Conservation (phyloP, 2,113 vertebrate genomes). For the Amblyopsis rosae region DNA sequence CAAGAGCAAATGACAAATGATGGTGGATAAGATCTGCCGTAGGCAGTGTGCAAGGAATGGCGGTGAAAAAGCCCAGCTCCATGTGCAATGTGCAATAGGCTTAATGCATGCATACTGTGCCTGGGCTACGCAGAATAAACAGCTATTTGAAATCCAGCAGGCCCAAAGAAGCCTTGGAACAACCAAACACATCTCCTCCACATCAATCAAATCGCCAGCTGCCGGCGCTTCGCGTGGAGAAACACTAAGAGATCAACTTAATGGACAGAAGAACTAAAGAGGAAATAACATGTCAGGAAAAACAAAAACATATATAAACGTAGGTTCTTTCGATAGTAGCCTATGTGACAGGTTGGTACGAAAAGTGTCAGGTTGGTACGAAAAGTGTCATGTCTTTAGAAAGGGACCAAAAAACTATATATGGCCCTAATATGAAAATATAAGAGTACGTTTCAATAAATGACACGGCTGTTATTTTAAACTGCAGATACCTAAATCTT, state of each 20-base stretch:
- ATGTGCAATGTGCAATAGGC: too few relatives aligned
- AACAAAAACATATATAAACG: not conserved
- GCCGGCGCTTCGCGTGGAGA: not conserved
- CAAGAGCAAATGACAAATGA: too few relatives aligned
- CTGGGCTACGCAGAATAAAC: constrained; percentile 12
- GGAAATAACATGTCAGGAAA: not conserved
- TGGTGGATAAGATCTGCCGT: too few relatives aligned
- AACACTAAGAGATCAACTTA: not conserved
- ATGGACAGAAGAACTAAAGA: not conserved
- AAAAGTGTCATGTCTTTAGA: too few relatives aligned
- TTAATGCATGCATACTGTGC: constrained; percentile 28
- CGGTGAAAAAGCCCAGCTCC: too few relatives aligned
- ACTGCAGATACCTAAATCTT: too few relatives aligned
- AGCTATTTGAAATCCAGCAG: constrained; percentile 32
- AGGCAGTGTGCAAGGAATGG: too few relatives aligned
- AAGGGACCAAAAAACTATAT: too few relatives aligned
- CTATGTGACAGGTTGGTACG: not conserved
- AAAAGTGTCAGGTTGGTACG: too few relatives aligned
- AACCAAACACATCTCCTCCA: not conserved
- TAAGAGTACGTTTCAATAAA: too few relatives aligned
- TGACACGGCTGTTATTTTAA: too few relatives aligned
- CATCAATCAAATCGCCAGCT: not conserved
- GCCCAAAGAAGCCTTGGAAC: constrained; percentile 15
- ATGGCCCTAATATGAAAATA: too few relatives aligned
- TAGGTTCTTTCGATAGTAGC: not conserved